Evolutionary conservation across 2,797 vertebrate species (phyloP).

Genomic region (Clarias fuscus): DNA sequence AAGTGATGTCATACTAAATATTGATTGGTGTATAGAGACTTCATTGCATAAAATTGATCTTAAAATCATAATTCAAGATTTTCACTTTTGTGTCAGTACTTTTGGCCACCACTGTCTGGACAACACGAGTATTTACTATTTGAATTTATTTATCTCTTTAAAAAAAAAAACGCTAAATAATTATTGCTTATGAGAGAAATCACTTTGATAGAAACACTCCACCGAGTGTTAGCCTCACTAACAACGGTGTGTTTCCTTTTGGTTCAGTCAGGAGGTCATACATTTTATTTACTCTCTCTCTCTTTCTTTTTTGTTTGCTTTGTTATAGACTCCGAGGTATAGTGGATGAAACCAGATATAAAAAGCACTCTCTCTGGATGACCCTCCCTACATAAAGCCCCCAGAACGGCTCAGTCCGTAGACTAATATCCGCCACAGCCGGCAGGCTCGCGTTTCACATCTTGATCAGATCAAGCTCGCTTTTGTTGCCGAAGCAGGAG

Average conservation of each 20-base stretch:
- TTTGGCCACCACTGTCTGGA: too few species aligned
- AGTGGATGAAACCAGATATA: slow-evolving; percentile 17
- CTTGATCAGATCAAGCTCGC: slow-evolving; percentile 61
- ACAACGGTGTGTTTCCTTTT: slow-evolving; percentile 21
- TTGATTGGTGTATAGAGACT: too few species aligned
- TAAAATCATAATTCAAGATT: too few species aligned
- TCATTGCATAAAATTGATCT: too few species aligned
- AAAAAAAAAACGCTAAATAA: background rate
- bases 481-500: slow-evolving; percentile 62
- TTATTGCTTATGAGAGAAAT: background rate
- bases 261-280: slow-evolving; percentile 52
- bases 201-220: background rate
- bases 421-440: slow-evolving; percentile 34
- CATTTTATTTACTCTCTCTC: slow-evolving; percentile 56
- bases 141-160: background rate
- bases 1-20: too few species aligned
- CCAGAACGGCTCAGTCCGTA: background rate
- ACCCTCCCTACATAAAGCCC: background rate
- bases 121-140: background rate
- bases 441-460: slow-evolving; percentile 54
- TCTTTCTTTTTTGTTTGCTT: background rate
- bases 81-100: too few species aligned
- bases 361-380: slow-evolving; percentile 3
- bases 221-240: background rate
- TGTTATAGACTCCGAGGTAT: background rate